Evolutionary conservation across 1,140 invertebrate species (phyloP), one percentile per base, ranked within the genome.

Genomic region (Lethocerus indicus): DNA sequence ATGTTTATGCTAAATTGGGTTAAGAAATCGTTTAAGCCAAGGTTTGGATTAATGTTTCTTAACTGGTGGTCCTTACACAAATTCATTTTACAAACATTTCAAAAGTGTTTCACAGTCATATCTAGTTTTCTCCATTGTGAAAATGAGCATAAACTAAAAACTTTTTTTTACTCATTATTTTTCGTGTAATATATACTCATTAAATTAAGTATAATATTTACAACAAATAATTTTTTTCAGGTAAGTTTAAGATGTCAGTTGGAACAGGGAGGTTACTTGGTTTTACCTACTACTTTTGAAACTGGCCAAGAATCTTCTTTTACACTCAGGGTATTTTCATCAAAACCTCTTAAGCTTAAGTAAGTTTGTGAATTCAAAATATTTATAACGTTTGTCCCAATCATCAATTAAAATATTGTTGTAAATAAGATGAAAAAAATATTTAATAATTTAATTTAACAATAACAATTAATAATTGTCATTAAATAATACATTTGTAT

Each of bases 221-320:
- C n/a, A n/a, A n/a, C n/a, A n/a, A n/a, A n/a, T n/a, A n/a, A n/a
- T n/a, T n/a, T 13, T 49, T 50, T 56, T 27, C 55, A 73, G 69
- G 70, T 74, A 18, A 71, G 68, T 59, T 66, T 70, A 35, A 71
- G 87, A 53, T 88, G 83, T 62, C 76, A 80, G 50, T 64, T 93
- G 51, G 83, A 90, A 59, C 75, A 82, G 57, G 87, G 87, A 1
- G 77, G 79, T 25, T 92, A 88, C 66, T 66, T 93, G 13, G 71
- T 93, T 27, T 73, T 93, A 58, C 87, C 89, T 12, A 92, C 89
- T 1, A 92, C 87, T 2, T 92, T 90, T 64, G 88, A 92, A 65
- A 85, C 89, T 0, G 79, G 82, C 1, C 83, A 91, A 62, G 89
- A 92, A 68, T 85, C 85, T 0, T 79, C 77, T 53, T 90, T 88